phyloP scores from a whole-genome alignment of 1,140 invertebrate species.

The Caenorhabditis latens region DNA sequence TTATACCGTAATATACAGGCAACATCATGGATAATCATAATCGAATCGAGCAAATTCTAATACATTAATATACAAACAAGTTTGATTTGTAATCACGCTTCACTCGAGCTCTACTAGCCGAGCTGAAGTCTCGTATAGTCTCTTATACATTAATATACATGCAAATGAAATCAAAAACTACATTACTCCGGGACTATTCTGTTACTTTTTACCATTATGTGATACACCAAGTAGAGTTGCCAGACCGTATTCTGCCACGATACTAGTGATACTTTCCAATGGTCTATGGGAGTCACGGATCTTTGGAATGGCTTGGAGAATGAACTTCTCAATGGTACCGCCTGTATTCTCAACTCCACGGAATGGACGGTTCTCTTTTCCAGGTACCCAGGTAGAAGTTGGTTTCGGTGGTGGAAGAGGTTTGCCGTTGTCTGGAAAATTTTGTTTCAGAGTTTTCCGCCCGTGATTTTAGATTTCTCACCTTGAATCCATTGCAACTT shows the following conservation, averaged over 20 bases:
- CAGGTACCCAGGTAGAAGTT: conserved; percentile 76
- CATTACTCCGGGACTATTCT: too few species aligned
- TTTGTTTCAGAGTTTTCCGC: not conserved
- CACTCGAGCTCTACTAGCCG: too few species aligned
- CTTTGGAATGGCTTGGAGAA: conserved; percentile 75
- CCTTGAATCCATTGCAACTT: conserved; percentile 73
- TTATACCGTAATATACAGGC: too few species aligned
- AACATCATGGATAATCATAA: too few species aligned
- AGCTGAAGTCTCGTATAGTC: too few species aligned
- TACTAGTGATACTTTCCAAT: conserved; percentile 73
- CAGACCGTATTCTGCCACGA: conserved; percentile 73
- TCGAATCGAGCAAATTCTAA: too few species aligned
- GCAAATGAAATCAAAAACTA: too few species aligned
- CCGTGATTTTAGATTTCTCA: not conserved
- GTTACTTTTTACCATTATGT: conserved; percentile 50
- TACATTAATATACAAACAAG: not conserved
- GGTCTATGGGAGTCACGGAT: conserved; percentile 71
- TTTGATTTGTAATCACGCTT: too few species aligned
- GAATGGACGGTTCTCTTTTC: conserved; percentile 75
- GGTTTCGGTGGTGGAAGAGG: conserved; percentile 73
- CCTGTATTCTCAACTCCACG: conserved; percentile 70
- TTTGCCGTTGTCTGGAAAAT: conserved; percentile 68
- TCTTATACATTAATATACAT: too few species aligned
- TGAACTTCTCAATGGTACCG: conserved; percentile 77
- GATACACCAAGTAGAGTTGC: conserved; percentile 58